Base-by-base conservation (phyloP, 2,888 invertebrate species). In the Helleia helle region DNA sequence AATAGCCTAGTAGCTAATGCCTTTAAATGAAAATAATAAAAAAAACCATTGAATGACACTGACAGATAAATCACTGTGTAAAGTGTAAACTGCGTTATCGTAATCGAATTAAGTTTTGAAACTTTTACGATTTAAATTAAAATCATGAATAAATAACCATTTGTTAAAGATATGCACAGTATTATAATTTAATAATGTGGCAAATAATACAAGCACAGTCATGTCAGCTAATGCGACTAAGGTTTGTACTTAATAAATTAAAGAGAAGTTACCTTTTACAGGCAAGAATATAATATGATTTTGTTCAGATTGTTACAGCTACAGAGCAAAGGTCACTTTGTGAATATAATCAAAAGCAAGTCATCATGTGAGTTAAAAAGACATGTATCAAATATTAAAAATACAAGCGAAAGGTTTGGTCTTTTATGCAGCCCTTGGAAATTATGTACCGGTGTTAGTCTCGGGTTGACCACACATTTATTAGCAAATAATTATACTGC, bases 401-500 rank as follows among this genome's bases (percentile, higher is more conserved):
- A 45, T 42, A 50, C 58, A 4, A 43, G 58, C 1, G 69, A 69
- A 40, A 75, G 69, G 51, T 44, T 65, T 41, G 58, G 71, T 36
- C 43, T 75, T 12, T 47, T 72, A 24, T 71, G 65, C 58, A 71
- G 72, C 43, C 83, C 84, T 4, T 84, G 83, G 84, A 84, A 80
- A 51, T 50, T 86, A 15, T 76, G 83, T 48, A 64, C 74, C 6
- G 85, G 86, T n/a, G 58, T 84, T 11, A 71, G 80, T 58, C 56
- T 84, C 59, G 84, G 79, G 1, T 55, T 85, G 30, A 70, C 68
- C 8, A 64, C 62, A 9, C 72, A 73, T 31, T 58, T 65, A 31
- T 49, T 80, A n/a, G 46, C 71, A 15, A 66, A 56, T 46, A 69
- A 89, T 62, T 86, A 87, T 26, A 87, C 89, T 3, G 92, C 88